phyloP scores from a whole-genome alignment of 2,113 vertebrate genomes.

The Edolisoma coerulescens region DNA sequence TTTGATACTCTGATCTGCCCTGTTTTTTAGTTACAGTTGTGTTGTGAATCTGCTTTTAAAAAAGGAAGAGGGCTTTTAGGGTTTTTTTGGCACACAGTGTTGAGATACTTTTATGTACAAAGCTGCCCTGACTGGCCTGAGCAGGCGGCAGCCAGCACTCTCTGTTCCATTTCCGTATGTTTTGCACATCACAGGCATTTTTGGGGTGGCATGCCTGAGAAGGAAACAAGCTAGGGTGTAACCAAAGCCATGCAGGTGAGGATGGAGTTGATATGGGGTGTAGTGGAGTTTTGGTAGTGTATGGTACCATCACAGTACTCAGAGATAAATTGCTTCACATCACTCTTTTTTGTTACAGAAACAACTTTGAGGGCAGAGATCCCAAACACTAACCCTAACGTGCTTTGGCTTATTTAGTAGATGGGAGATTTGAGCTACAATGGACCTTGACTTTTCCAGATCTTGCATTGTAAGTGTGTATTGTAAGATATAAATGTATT shows the following conservation, averaged over 20 bases:
- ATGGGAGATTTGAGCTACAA: not conserved
- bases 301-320: too few relatives aligned
- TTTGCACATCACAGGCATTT: not conserved
- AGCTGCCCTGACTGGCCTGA: not conserved
- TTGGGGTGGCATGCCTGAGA: not conserved
- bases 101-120: not conserved
- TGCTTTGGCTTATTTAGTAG: not conserved
- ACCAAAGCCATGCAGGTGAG: not conserved
- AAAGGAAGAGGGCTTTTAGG: not conserved
- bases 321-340: not conserved
- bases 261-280: not conserved
- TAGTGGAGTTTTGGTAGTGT: not conserved
- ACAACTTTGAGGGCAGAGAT: not conserved
- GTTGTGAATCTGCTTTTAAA: not conserved
- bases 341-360: not conserved
- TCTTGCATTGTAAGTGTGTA: not conserved
- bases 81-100: accelerated
- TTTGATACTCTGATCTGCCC: not conserved
- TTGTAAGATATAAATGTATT: not conserved
- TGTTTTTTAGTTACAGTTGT: not conserved
- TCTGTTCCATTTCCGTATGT: not conserved
- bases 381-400: not conserved
- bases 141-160: not conserved
- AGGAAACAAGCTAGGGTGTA: not conserved
- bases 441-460: not conserved